Base-by-base conservation (phyloP, 2,888 invertebrate genomes). In the Zhuqinia jingwanae region DNA sequence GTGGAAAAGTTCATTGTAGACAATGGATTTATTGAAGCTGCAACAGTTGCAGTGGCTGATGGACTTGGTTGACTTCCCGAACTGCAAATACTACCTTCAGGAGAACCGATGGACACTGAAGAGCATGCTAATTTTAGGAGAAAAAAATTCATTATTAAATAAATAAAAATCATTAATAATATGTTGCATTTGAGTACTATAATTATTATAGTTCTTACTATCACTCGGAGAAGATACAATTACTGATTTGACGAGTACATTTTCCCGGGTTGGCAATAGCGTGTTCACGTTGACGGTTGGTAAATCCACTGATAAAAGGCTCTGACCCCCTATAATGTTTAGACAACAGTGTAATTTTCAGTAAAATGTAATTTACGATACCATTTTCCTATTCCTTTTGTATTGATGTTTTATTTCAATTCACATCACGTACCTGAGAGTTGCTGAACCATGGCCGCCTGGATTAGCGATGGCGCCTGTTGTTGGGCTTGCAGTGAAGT, bases 241-340 rank as follows among this genome's bases (percentile, higher is more conserved):
- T 20, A 75, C 73, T n/a, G 87, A 50, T 75, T 85, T 84, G 6
- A 85, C 78, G 17, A 85, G 63, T 50, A 36, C 78, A 56, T 73
- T 50, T 15, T 85, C 85, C 65, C 79, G 47, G 15, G 73, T 0
- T 47, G 60, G 42, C 8, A 85, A 75, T 13, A 85, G 27, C 10
- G 73, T 30, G 56, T 77, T 84, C 22, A 83, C 82, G 68, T 15
- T 73, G 22, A 78, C 76, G 13, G 76, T 53, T 76, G 81, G 85
- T 6, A 88, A 22, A 45, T 85, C 85, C 85, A 88, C 53, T 5
- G 87, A 30, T 65, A 87, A 13, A 20, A 85, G 70, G 70, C 81
- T 76, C 53, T 81, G 85, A 20, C 68, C 85, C 70, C 63, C 88
- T 85, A 25, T 30, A n/a, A n/a, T n/a, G n/a, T n/a, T n/a, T n/a